Base-by-base conservation (phyloP, 2,888 invertebrate species). In the Phengaris arion region DNA sequence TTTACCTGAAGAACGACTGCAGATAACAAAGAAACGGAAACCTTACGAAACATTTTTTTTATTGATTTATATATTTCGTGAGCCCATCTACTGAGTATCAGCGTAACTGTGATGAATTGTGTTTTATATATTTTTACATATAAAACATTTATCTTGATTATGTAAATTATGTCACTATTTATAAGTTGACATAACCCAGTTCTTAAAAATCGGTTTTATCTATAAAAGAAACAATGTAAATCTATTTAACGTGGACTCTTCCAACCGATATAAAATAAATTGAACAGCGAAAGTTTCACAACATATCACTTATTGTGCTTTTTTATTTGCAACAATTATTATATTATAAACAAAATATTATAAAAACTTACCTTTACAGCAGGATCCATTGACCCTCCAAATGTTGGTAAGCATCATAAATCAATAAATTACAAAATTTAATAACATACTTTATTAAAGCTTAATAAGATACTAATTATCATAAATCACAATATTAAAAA, bases 131-230 rank as follows among this genome's bases (percentile, higher is more conserved):
- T 64, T 12, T 12, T 45, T 64, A 64, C 64, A 64, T 64, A 64
- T 12, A 45, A 7, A 64, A 35, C 12, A 45, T 64, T 57, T 59
- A 59, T 59, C 35, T 35, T 45, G 64, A 35, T 64, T 64, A 45
- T 64, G 64, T 64, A 64, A 64, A 64, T 64, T 64, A 13, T 64
- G 64, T 45, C 64, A 64, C 35, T 64, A 12, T 64, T 45, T 64
- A 13, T 12, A 64, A 45, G 64, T 6, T 64, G 45, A 64, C 64
- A 64, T 64, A 35, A 64, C 35, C 64, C 13, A 35, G 35, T 64
- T 64, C 13, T 64, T 12, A 12, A 64, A 45, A 64, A 6, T 13
- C 0, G 6, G 35, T 64, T 35, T 64, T 6, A 45, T 45, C 35
- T 45, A 22, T 22, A 6, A 22, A 22, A 22, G 1, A 22, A 22